Evolutionary conservation across 2,113 vertebrate species (phyloP).

Genomic region (Antechinus stuartii): DNA sequence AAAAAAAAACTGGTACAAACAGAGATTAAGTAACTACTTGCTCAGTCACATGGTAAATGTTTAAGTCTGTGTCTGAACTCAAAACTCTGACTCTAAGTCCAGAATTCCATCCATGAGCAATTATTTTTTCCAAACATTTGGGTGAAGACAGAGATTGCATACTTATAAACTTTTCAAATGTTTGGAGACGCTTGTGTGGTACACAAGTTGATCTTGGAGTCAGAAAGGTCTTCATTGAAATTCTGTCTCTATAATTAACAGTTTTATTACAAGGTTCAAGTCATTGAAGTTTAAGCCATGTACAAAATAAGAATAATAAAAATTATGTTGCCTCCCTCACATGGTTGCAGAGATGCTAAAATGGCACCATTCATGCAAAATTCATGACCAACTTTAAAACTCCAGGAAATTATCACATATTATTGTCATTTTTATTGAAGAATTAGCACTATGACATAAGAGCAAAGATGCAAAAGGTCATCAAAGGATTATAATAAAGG

Average conservation of each 20-base stretch:
- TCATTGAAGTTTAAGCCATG: background rate
- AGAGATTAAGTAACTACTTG: background rate
- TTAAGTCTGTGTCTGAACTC: background rate
- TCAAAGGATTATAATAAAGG: background rate
- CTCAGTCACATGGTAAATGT: background rate
- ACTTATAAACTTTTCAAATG: background rate
- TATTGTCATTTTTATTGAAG: background rate
- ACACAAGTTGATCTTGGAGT: background rate
- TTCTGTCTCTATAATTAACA: background rate
- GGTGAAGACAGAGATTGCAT: background rate
- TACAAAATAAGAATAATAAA: background rate
- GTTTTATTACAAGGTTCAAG: background rate
- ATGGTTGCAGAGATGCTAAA: background rate
- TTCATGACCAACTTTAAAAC: background rate
- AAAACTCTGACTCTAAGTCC: background rate
- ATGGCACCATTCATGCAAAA: background rate
- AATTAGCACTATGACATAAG: background rate
- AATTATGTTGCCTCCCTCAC: background rate
- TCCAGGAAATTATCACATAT: background rate
- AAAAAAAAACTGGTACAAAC: background rate
- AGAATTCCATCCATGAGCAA: background rate
- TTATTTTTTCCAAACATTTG: background rate
- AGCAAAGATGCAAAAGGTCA: background rate
- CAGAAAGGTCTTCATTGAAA: background rate
- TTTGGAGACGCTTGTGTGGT: background rate